A percentile compares a stretch with the other conserved stretches of the same genome.
phyloP scores from a whole-genome alignment of 1,140 invertebrate species.

The Drosophila sucinea region DNA sequence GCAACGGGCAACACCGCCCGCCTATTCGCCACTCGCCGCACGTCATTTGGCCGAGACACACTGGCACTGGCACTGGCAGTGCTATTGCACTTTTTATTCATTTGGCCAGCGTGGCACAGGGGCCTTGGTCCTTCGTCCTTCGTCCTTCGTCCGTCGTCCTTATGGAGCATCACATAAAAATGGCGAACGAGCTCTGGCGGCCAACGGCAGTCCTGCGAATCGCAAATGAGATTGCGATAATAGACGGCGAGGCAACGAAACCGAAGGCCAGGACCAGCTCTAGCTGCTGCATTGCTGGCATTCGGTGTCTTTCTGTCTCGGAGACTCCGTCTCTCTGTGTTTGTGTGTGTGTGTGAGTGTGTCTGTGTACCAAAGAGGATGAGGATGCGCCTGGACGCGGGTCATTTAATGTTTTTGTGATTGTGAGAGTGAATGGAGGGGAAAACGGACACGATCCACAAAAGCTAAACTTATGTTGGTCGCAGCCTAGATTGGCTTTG shows the following conservation, averaged over 20 bases:
- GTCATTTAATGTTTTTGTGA: slow-evolving; percentile 26
- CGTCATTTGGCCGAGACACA: slow-evolving; percentile 45
- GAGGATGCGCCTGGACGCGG: slow-evolving; percentile 30
- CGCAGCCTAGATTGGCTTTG: slow-evolving; percentile 11
- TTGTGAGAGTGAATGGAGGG: slow-evolving; percentile 17
- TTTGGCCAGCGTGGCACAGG: slow-evolving; percentile 25
- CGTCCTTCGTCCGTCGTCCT: slow-evolving; percentile 5
- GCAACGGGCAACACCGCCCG: slow-evolving; percentile 25
- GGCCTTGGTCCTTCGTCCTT: slow-evolving; percentile 19
- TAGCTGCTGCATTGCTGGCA: slow-evolving; percentile 7
- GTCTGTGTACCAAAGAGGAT: slow-evolving; percentile 8
- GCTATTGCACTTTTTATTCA: slow-evolving; percentile 58
- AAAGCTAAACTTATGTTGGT: slow-evolving; percentile 10
- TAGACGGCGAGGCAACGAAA: slow-evolving; percentile 24
- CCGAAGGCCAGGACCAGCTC: slow-evolving; percentile 17
- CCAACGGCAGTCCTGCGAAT: slow-evolving; percentile 60
- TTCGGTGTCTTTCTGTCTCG: slow-evolving; percentile 2
- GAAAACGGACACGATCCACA: slow-evolving; percentile 19
- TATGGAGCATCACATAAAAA: slow-evolving; percentile 40
- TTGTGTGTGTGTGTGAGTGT: slow-evolving; percentile 11
- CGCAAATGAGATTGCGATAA: slow-evolving; percentile 61
- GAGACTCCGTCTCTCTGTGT: background rate
- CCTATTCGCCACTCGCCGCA: slow-evolving; percentile 48
- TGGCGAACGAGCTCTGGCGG: slow-evolving; percentile 28
- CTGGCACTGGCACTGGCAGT: slow-evolving; percentile 17